Conservation (phyloP, 1,140 invertebrate species). For the Lasaia peninsularis region DNA sequence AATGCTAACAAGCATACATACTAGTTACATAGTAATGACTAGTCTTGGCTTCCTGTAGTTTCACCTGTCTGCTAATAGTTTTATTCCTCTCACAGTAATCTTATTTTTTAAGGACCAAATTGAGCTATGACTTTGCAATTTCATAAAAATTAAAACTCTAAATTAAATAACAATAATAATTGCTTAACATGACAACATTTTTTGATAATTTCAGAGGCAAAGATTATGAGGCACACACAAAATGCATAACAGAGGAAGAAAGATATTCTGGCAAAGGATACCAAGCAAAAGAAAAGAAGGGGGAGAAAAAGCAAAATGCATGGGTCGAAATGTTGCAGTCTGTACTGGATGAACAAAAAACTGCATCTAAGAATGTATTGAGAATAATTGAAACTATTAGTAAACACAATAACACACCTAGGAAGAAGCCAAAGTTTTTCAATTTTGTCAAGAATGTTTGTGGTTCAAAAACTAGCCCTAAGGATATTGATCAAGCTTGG, state of each 20-base stretch:
- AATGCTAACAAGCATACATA: no score
- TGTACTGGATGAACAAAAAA: conserved; percentile 81
- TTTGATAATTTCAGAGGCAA: conserved; percentile 81
- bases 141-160: no score
- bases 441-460: conserved; percentile 85
- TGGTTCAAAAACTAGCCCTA: conserved; percentile 75
- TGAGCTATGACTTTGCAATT: no score
- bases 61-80: no score
- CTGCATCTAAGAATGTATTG: conserved; percentile 77
- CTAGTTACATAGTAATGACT: no score
- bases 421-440: conserved; percentile 93
- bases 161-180: no score
- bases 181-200: no score
- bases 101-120: no score
- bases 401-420: conserved; percentile 91
- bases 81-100: no score
- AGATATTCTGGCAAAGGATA: conserved; percentile 93
- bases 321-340: conserved; percentile 91
- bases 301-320: conserved; percentile 91
- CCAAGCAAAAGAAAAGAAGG: conserved; percentile 89
- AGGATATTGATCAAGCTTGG: conserved; percentile 83
- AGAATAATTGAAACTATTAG: conserved; percentile 85
- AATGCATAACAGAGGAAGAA: conserved; percentile 94
- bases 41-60: no score
- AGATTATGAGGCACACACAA: conserved; percentile 90